A percentile compares a stretch with the other conserved stretches of the same genome.
phyloP scores from a whole-genome alignment of 2,888 invertebrate species.

The Ectemnius continuus region DNA sequence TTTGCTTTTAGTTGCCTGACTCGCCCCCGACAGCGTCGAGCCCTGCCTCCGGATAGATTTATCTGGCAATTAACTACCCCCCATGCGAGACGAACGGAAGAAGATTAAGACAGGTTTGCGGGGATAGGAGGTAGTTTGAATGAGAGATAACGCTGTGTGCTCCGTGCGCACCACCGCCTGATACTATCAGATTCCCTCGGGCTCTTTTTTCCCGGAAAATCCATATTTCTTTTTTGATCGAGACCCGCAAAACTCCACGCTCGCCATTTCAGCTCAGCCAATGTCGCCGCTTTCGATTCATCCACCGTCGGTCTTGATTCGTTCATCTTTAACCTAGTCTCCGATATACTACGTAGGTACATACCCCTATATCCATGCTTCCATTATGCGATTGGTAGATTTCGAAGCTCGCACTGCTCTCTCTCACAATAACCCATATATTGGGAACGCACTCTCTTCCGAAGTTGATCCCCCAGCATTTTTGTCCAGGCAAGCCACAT shows the following conservation, averaged over 20 bases:
- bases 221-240: constrained; percentile 11
- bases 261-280: constrained; percentile 1
- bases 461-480: constrained; percentile 34
- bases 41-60: constrained; percentile 34
- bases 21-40: constrained; percentile 8
- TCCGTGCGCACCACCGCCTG: background rate
- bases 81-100: constrained; percentile 5
- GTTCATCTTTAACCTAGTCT: constrained; percentile 17
- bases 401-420: constrained; percentile 30
- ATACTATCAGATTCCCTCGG: background rate
- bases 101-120: constrained; percentile 25
- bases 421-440: constrained; percentile 24
- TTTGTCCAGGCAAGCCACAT: constrained; percentile 30
- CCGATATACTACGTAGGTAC: constrained; percentile 7
- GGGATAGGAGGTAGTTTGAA: constrained; percentile 2
- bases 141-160: constrained; percentile 12
- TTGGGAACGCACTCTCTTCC: constrained; percentile 28
- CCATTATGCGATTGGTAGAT: constrained; percentile 50
- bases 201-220: background rate
- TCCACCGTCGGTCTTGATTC: constrained; percentile 30
- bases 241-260: background rate
- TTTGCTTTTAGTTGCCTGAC: constrained; percentile 24
- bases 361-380: constrained; percentile 20
- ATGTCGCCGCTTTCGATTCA: constrained; percentile 15
- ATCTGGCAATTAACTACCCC: constrained; percentile 41